Conservation (phyloP, 2,113 vertebrate genomes). For the Lutjanus erythropterus region DNA sequence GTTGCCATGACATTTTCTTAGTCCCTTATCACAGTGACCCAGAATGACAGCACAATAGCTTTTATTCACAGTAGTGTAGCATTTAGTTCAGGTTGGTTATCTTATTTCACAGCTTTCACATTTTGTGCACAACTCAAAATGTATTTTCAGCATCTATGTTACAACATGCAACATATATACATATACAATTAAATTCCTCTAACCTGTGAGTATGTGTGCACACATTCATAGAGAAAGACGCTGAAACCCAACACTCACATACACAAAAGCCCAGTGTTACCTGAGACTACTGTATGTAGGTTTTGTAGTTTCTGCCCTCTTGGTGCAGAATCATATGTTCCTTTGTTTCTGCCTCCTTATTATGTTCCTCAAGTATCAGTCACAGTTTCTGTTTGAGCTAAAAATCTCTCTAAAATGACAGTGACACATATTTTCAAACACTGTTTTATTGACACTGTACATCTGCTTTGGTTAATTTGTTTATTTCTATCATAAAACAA, state of each 20-base stretch:
- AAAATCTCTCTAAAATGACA: conserved; percentile 11
- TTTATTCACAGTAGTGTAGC: background rate
- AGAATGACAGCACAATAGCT: conserved; percentile 7
- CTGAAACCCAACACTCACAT: conserved; percentile 1
- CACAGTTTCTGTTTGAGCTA: conserved; percentile 44
- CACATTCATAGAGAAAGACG: conserved; percentile 2
- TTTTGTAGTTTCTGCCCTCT: conserved; percentile 50
- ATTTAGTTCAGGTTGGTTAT: background rate
- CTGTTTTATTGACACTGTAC: conserved; percentile 37
- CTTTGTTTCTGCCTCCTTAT: conserved; percentile 34
- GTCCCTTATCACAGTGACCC: conserved; percentile 22
- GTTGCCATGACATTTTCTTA: background rate
- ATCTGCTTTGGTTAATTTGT: conserved; percentile 39
- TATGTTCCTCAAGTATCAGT: conserved; percentile 53
- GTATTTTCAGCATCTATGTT: background rate
- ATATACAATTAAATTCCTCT: background rate
- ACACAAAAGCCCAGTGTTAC: conserved; percentile 47
- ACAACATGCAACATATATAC: background rate
- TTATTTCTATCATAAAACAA: conserved; percentile 10
- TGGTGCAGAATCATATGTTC: conserved; percentile 27
- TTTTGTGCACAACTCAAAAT: background rate
- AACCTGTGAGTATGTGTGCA: background rate
- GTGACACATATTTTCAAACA: conserved; percentile 15
- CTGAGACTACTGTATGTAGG: conserved; percentile 39
- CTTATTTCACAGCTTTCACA: background rate